phyloP scores from a whole-genome alignment of 2,113 vertebrate genomes.

The Turnix velox region DNA sequence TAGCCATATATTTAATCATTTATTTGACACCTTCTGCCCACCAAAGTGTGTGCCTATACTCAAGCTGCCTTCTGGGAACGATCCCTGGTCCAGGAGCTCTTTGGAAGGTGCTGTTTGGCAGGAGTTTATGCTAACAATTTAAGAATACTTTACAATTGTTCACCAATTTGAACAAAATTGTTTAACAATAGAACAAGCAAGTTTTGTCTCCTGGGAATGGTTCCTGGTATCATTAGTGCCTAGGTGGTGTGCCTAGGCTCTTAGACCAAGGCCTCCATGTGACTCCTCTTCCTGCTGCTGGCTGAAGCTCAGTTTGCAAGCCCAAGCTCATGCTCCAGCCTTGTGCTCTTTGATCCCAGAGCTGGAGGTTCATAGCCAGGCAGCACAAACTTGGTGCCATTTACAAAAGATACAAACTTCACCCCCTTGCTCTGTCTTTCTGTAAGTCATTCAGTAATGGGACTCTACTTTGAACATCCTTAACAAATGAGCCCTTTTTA shows the following conservation, averaged over 20 bases:
- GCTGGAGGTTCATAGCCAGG: background rate
- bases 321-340: background rate
- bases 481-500: background rate
- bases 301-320: background rate
- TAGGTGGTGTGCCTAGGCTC: background rate
- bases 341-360: background rate
- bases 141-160: background rate
- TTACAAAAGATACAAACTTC: background rate
- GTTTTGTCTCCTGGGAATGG: background rate
- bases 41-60: background rate
- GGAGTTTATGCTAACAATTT: background rate
- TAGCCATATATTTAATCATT: background rate
- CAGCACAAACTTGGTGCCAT: background rate
- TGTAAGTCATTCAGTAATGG: no score
- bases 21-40: background rate
- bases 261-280: background rate
- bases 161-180: background rate
- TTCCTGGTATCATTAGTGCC: background rate
- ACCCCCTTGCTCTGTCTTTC: background rate
- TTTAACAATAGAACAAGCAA: background rate
- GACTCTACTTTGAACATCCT: background rate
- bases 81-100: background rate
- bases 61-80: background rate
- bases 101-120: background rate
- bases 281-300: background rate